Base-by-base conservation (phyloP, 2,797 vertebrate species). In the Trematomus bernacchii region DNA sequence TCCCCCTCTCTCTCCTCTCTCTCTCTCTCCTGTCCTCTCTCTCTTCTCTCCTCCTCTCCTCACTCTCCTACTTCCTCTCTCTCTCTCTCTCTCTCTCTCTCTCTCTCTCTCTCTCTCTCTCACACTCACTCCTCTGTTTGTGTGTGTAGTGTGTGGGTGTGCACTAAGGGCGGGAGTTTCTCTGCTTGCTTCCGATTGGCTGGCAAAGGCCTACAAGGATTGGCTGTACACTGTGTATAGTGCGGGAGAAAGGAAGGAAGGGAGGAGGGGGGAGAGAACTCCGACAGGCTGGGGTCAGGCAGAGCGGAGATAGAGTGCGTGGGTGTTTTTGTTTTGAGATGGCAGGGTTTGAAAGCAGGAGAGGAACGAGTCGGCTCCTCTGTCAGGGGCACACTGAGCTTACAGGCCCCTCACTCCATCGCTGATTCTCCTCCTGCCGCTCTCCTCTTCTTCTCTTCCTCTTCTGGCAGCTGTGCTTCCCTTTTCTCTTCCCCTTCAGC, bases 291-390 rank as follows among this genome's bases (percentile, higher is more conserved):
- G 90, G 92, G 95, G 94, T 94, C 94, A 94, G 93, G 91, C 91
- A 92, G 92, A 93, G 92, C 80, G 77, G 91, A 89, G 93, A 85
- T 86, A 63, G 90, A 92, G 93, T 93, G 96, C 94, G 96, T 96
- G 95, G 95, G 96, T 91, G 96, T 95, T 95, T 91, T 94, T 96
- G 94, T 95, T 95, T 94, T 95, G 94, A 94, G 91, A 95, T 95
- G 95, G 95, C 93, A 93, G 91, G 91, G 85, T 93, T 87, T 92
- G 94, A 93, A 90, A 90, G 81, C 89, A 89, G 91, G 84, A 92
- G 92, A 91, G 77, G 84, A 93, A 74, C 82, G 61, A 91, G 86
- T 89, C 87, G 64, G 83, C 85, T 81, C 66, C 75, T 83, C 91
- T 93, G 90, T 89, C 94, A 92, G 91, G 72, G 90, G 90, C 91